Base-by-base conservation (phyloP, 2,113 vertebrate genomes). In the Syrmaticus mikado region DNA sequence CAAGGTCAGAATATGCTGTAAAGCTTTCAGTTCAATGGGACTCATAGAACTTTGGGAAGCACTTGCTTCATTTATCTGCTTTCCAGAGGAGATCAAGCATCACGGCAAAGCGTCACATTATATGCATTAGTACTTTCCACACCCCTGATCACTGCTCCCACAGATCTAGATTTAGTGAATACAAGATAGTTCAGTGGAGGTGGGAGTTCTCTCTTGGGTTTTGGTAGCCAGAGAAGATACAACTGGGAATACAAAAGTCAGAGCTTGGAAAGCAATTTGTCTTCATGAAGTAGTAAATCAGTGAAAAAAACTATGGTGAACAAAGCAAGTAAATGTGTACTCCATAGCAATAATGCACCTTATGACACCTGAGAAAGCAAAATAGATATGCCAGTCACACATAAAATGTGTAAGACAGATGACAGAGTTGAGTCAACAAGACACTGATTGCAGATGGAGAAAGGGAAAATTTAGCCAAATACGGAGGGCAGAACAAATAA, bases 241-340 rank as follows among this genome's bases (percentile, higher is more conserved):
- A 71, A 67, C 68, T 79, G 48, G 61, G 36, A 67, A 34, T 65
- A 76, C 46, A 64, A 94, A 93, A 50, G 36, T 68, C 87, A 90
- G 90, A 62, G 82, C 36, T 88, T 53, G 32, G 80, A 91, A 90
- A 90, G 36, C 36, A 80, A 58, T 93, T 95, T 95, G 48, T 97
- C 61, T 93, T 87, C 58, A 27, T 45, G 46, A 58, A 30, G 68
- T 77, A 84, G 38, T 73, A 87, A 96, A 92, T 41, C 52, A 90
- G 82, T 82, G 88, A 79, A 3, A 68, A 68, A 87, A 94, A 94
- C 55, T 41, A 16, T 21, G 12, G 50, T 73, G 86, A 32, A 84
- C 68, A 93, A 92, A 93, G 62, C 84, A 81, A 90, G 62, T 43
- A 95, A 84, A 84, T 85, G 45, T n/a, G 78, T 22, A 70, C 52